Evolutionary conservation across 2,888 invertebrate species (phyloP).

Genomic region (Xylota segnis): DNA sequence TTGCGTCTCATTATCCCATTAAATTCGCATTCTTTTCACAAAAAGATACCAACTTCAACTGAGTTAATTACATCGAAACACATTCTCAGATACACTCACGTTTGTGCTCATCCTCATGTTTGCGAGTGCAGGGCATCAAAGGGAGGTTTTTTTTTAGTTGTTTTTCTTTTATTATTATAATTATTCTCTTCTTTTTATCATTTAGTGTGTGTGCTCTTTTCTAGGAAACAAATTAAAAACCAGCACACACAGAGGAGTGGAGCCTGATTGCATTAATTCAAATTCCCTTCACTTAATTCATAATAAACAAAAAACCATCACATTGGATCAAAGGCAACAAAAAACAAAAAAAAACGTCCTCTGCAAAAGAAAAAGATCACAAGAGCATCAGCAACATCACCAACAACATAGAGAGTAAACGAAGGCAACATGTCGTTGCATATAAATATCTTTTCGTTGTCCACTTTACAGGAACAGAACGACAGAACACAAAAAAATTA

Average conservation of each 20-base stretch:
- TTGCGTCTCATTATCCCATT: slow-evolving; percentile 43
- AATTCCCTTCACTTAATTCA: slow-evolving; percentile 74
- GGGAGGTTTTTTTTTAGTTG: too few relatives aligned
- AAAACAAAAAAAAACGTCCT: slow-evolving; percentile 13
- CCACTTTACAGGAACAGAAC: slow-evolving; percentile 49
- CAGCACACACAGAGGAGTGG: slow-evolving; percentile 37
- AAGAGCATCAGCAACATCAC: slow-evolving; percentile 36
- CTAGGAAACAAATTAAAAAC: slow-evolving; percentile 73
- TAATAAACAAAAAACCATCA: slow-evolving; percentile 57
- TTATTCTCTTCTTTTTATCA: slow-evolving; percentile 28
- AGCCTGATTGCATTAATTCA: slow-evolving; percentile 71
- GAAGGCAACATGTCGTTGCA: slow-evolving; percentile 63
- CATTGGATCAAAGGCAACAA: slow-evolving; percentile 1
- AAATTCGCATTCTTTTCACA: slow-evolving; percentile 38
- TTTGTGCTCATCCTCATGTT: slow-evolving; percentile 11
- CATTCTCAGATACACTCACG: slow-evolving; percentile 39
- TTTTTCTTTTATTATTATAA: slow-evolving; percentile 37
- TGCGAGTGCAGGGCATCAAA: slow-evolving; percentile 3
- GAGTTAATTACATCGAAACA: slow-evolving; percentile 47
- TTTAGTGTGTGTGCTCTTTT: slow-evolving; percentile 31
- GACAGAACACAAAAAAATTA: slow-evolving; percentile 29
- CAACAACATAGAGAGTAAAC: slow-evolving; percentile 18
- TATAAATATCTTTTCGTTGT: slow-evolving; percentile 64
- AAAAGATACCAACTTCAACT: slow-evolving; percentile 21
- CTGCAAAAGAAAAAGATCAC: slow-evolving; percentile 63